phyloP scores from a whole-genome alignment of 2,113 vertebrate species.

The Erythrocercus mccallii region DNA sequence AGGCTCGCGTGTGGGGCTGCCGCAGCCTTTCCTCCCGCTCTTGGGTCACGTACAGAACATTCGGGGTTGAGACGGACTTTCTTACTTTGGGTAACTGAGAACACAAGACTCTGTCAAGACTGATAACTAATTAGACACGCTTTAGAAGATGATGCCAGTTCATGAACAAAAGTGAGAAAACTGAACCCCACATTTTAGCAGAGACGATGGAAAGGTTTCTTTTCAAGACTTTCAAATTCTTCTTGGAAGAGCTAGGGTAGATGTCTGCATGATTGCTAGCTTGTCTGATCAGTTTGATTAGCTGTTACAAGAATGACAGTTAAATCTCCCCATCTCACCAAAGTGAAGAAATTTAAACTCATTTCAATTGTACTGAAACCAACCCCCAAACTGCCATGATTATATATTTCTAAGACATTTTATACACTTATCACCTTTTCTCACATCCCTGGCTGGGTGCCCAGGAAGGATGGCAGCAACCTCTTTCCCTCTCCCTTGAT shows the following conservation, averaged over 20 bases:
- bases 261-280: conserved; percentile 44
- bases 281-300: conserved; percentile 50
- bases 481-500: background rate
- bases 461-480: background rate
- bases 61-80: background rate
- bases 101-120: background rate
- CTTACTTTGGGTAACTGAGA: background rate
- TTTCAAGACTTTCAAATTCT: conserved; percentile 1
- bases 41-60: background rate
- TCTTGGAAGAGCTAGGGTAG: conserved; percentile 6
- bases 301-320: conserved; percentile 47
- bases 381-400: conserved; percentile 16
- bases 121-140: background rate
- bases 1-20: background rate
- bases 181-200: background rate
- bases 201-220: background rate
- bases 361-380: conserved; percentile 35
- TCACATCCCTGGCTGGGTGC: background rate
- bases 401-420: conserved; percentile 9
- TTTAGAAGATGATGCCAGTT: background rate
- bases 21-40: background rate
- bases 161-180: background rate
- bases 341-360: conserved; percentile 30
- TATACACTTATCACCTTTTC: conserved; percentile 12
- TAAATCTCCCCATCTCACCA: conserved; percentile 32